Conservation (phyloP, 1,140 invertebrate genomes). For the Aphelenchoides avenae region DNA sequence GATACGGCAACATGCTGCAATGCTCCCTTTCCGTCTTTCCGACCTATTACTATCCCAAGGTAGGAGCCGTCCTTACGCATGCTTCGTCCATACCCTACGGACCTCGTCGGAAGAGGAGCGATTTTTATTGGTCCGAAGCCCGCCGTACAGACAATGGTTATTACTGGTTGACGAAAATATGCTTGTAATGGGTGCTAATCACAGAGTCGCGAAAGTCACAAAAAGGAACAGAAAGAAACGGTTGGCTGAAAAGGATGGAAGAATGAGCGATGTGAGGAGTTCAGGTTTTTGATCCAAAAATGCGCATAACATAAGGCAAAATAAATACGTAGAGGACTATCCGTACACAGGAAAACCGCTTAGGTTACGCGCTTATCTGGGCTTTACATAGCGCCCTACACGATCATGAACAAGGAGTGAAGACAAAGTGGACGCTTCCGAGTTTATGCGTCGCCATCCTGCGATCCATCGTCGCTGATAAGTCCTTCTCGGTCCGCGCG, state of each 20-base stretch:
- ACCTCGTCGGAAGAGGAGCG: neutral
- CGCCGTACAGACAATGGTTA: neutral
- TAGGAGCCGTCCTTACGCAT: neutral
- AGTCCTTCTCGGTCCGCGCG: conserved; percentile 15
- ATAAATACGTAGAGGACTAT: neutral
- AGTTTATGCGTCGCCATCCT: conserved; percentile 12
- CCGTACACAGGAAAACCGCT: neutral
- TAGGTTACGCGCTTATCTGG: neutral
- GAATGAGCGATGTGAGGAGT: too few species aligned
- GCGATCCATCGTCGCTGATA: neutral
- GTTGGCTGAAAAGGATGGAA: too few species aligned
- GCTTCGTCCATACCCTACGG: neutral
- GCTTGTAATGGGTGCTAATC: neutral
- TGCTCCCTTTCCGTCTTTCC: too few species aligned
- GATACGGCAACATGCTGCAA: neutral
- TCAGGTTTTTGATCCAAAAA: too few species aligned
- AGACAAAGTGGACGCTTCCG: neutral
- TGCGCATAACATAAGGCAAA: neutral
- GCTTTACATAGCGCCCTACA: neutral
- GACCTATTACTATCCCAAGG: too few species aligned
- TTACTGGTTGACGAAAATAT: neutral
- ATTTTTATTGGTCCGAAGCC: neutral
- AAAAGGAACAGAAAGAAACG: too few species aligned
- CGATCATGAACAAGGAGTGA: neutral
- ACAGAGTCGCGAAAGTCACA: too few species aligned